Base-by-base conservation (phyloP, 2,113 vertebrate species). In the Otocyon megalotis region DNA sequence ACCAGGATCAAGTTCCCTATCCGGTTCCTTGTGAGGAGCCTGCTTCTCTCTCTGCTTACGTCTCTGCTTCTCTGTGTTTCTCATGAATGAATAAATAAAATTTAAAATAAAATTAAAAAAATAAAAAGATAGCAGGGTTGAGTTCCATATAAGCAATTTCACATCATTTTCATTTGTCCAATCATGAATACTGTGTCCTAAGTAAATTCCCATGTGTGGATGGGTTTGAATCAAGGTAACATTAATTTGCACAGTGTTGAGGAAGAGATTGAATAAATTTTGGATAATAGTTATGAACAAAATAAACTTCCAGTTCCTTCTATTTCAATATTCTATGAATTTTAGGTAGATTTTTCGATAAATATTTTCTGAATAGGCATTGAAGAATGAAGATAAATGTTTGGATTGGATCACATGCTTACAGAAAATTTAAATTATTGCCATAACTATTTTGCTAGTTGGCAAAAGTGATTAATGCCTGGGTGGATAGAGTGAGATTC, bases 371-470 rank as follows among this genome's bases (percentile, higher is more conserved):
- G 28, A 82, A 10, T 67, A 79, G 14, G 3, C 76, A 93, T 26
- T 10, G 2, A 2, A 2, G 1, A 91, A 88, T 11, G 17, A 77
- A 88, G 20, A 90, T 5, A 80, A 54, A 83, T 69, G 84, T 80
- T 84, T 95, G 56, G 19, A 58, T 4, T 53, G 11, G 19, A 48
- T 80, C 35, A 81, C 20, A 67, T 58, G 8, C 54, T 65, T 43
- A 88, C 13, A 65, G 56, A 50, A 93, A 54, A 86, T 76, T 77
- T 79, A 77, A 86, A 82, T 86, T 82, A 82, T 71, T 94, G 3
- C 32, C 20, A 9, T 79, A 11, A 63, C 4, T 58, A 16, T 81
- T 30, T 63, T 14, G 19, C 9, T 50, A 67, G 0, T 63, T 91
- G 62, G 92, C 20, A 63, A 81, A 89, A 2, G 8, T 71, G 67